phyloP scores from a whole-genome alignment of 2,797 vertebrate genomes.

The Sebastes goodei region DNA sequence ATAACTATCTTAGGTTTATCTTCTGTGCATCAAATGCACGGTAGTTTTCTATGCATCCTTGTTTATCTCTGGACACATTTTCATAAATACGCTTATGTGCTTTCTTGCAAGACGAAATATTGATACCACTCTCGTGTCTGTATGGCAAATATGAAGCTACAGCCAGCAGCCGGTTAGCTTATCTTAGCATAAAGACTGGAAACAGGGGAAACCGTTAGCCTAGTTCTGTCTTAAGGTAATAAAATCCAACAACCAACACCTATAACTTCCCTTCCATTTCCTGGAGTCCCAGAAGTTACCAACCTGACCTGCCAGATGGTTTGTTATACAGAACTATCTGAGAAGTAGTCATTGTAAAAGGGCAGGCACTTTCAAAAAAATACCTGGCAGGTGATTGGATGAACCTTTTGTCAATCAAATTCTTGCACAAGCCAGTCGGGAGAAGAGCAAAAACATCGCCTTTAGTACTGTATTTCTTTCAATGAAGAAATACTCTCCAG shows the following conservation, averaged over 20 bases:
- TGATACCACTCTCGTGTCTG: background rate
- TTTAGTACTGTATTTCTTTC: background rate
- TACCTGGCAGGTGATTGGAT: background rate
- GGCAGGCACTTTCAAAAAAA: background rate
- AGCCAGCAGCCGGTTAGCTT: background rate
- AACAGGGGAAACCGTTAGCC: background rate
- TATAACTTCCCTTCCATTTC: background rate
- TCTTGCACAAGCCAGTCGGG: background rate
- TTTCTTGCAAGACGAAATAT: background rate
- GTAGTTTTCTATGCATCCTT: background rate
- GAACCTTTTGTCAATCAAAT: background rate
- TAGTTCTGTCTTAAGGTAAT: background rate
- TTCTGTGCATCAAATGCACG: background rate
- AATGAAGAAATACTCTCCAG: background rate
- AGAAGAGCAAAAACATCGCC: background rate
- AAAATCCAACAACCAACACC: background rate
- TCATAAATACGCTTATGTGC: background rate
- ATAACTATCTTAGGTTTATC: background rate
- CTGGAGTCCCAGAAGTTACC: background rate
- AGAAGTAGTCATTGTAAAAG: background rate
- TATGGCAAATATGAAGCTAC: background rate
- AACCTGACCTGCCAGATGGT: background rate
- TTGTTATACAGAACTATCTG: background rate
- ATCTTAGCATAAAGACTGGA: background rate
- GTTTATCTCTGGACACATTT: constrained; percentile 2